Evolutionary conservation across 2,113 vertebrate species (phyloP).

Genomic region (Bos taurus): DNA sequence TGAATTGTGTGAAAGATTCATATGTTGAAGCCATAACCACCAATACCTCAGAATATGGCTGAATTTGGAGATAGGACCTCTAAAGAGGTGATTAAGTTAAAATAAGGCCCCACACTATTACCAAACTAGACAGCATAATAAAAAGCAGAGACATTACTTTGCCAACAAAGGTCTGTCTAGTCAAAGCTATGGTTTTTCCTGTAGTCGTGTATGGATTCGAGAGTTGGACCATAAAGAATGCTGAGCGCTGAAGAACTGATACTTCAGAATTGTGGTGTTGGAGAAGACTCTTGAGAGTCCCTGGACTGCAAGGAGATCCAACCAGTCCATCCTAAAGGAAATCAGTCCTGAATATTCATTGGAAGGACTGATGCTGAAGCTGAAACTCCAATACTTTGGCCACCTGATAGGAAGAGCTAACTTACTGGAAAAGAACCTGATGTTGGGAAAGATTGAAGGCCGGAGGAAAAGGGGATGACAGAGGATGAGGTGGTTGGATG

Average conservation of each 20-base stretch:
- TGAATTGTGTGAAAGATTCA: not conserved
- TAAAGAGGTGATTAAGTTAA: not conserved
- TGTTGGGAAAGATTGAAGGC: not conserved
- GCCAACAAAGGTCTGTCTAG: not conserved
- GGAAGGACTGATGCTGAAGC: not conserved
- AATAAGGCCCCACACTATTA: not conserved
- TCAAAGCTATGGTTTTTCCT: not conserved
- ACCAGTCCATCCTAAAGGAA: not conserved
- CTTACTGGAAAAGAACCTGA: not conserved
- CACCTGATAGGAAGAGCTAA: not conserved
- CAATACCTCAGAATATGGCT: not conserved
- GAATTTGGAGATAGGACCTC: not conserved
- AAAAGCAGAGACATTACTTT: not conserved
- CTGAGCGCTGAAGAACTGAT: not conserved
- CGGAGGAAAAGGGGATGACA: not conserved
- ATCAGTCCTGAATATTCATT: not conserved
- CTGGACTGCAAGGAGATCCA: not conserved
- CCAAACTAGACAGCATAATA: not conserved
- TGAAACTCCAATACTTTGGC: not conserved
- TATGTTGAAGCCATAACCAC: not conserved
- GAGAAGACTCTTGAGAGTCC: not conserved
- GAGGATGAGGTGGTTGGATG: not conserved
- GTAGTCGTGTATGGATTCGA: accelerated
- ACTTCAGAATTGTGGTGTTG: not conserved
- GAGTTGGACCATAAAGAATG: not conserved